Conservation (phyloP, 2,113 vertebrate genomes). For the Tenebrosternarchus preto region DNA sequence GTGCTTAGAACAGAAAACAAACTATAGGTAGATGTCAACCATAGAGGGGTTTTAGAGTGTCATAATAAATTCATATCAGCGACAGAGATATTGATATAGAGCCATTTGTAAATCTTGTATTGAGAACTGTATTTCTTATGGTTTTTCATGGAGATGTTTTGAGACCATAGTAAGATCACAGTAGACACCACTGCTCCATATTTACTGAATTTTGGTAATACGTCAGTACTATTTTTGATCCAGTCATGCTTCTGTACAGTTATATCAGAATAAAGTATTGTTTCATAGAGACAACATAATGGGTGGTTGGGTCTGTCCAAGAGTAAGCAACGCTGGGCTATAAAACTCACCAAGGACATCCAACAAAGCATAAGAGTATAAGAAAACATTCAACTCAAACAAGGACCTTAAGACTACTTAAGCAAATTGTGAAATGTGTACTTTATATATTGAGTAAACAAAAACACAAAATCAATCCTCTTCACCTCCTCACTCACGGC, state of each 20-base stretch:
- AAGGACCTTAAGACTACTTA: too few relatives aligned
- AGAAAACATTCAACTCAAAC: not conserved
- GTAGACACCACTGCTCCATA: not conserved
- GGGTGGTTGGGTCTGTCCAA: not conserved
- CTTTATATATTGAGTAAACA: too few relatives aligned
- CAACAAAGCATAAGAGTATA: not conserved
- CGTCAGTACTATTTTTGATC: not conserved
- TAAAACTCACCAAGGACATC: not conserved
- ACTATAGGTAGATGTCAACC: too few relatives aligned
- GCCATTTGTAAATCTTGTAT: not conserved
- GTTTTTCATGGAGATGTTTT: not conserved
- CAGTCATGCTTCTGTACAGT: too few relatives aligned
- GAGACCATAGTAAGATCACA: not conserved
- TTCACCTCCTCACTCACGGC: too few relatives aligned
- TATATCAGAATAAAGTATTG: too few relatives aligned
- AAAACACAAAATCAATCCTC: too few relatives aligned
- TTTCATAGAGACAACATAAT: too few relatives aligned
- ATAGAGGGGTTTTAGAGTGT: too few relatives aligned
- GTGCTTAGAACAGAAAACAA: constrained; percentile 21
- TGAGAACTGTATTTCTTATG: too few relatives aligned
- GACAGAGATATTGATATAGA: not conserved
- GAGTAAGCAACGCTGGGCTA: not conserved
- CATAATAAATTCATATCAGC: not conserved
- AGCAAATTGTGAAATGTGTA: too few relatives aligned
- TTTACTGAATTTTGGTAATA: not conserved